phyloP scores from a whole-genome alignment of 1,140 invertebrate genomes.

The Diabrotica virgifera region DNA sequence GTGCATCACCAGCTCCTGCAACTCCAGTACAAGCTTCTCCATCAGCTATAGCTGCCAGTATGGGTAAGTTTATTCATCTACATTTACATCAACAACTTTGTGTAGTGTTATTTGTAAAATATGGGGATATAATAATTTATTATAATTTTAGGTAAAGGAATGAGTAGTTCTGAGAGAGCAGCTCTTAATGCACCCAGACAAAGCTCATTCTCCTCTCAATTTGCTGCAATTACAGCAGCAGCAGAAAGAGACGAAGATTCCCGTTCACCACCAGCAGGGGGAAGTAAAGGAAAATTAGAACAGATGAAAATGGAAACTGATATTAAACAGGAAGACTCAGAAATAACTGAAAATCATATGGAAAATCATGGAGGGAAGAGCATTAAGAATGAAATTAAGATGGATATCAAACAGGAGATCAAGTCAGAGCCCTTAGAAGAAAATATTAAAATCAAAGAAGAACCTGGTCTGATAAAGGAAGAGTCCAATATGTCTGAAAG shows the following conservation, averaged over 20 bases:
- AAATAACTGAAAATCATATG: conserved; percentile 56
- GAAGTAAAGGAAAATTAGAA: conserved; percentile 61
- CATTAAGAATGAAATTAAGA: conserved; percentile 68
- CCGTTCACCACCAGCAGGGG: conserved; percentile 58
- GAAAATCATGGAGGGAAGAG: conserved; percentile 60
- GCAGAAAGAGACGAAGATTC: conserved; percentile 65
- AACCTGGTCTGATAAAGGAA: conserved; percentile 49
- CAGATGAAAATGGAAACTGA: conserved; percentile 60
- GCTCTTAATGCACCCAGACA: conserved; percentile 51
- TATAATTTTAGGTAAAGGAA: conserved; percentile 48
- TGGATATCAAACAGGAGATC: conserved; percentile 67
- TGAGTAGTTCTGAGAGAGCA: conserved; percentile 49
- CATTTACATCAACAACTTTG: not conserved
- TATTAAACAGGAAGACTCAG: conserved; percentile 55
- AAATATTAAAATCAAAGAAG: conserved; percentile 54
- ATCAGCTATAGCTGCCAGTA: conserved; percentile 41
- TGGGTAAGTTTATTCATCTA: conserved; percentile 32
- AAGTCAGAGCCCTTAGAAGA: conserved; percentile 59
- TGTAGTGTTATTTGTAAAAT: not conserved
- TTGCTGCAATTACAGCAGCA: conserved; percentile 66
- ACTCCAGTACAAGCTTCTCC: conserved; percentile 53
- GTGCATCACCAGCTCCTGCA: conserved; percentile 55
- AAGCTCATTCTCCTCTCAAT: conserved; percentile 64
- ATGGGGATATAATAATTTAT: not conserved
- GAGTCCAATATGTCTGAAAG: conserved; percentile 34